Conservation (phyloP, 1,140 invertebrate species). For the Pseudomyrmex cubaensis region DNA sequence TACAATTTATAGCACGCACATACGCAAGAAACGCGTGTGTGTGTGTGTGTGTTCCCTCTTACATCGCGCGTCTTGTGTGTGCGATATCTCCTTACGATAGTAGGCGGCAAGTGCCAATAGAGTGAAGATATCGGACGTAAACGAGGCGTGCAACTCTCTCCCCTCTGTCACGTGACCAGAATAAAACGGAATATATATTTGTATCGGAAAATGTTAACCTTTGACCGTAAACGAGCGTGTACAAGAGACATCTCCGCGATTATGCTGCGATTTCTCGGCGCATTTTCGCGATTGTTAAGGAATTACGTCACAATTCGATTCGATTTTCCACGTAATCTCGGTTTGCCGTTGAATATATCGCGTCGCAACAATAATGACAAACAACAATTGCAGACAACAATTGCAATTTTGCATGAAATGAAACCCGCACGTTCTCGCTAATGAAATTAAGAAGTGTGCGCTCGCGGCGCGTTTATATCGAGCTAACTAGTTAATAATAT, state of each 20-base stretch:
- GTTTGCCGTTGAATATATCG: background rate
- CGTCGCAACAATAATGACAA: constrained; percentile 1
- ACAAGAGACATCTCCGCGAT: background rate
- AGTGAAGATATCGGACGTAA: constrained; percentile 50
- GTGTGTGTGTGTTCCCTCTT: no score
- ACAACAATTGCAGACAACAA: no score
- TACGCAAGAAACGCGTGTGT: background rate
- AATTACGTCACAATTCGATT: no score
- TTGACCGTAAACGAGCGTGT: constrained; percentile 26
- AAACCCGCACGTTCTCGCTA: background rate
- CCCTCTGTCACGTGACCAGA: constrained; percentile 31
- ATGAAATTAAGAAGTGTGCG: constrained; percentile 31
- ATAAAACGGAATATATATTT: constrained; percentile 47
- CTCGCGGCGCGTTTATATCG: background rate
- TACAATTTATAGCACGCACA: background rate
- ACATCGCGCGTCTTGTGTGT: background rate
- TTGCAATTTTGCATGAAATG: background rate
- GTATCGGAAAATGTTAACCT: constrained; percentile 48
- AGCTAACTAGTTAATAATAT: background rate
- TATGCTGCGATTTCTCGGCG: no score
- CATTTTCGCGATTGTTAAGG: no score
- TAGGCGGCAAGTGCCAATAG: constrained; percentile 45
- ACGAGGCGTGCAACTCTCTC: constrained; percentile 23
- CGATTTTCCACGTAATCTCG: no score
- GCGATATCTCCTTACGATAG: constrained; percentile 34